Evolutionary conservation across 1,140 invertebrate genomes (phyloP), one percentile per base, ranked within the genome.

Genomic region (Heterodera schachtii): DNA sequence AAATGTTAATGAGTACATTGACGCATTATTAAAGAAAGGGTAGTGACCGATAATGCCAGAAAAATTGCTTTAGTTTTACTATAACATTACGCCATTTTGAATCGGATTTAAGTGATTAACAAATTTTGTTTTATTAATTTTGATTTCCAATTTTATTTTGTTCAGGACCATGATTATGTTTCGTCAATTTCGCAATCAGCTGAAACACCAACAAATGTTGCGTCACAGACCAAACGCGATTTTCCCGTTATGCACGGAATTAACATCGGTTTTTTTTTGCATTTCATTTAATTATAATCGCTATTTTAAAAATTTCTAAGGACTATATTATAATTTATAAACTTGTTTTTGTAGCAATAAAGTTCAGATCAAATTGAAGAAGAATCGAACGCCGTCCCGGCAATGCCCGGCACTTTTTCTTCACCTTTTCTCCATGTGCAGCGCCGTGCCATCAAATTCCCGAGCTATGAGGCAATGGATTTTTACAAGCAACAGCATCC

Each of bases 111-210:
- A 31, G 1, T 31, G 31, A 31, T 31, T 31, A 31, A 31, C 31
- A 31, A 31, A 31, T 31, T 31, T 31, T 31, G n/a, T 31, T 1
- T 31, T 52, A 11, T 52, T 8, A 1, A 0, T 31, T 31, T 31
- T 31, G 31, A 31, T 31, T 31, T 31, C 31, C 31, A 31, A 31
- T 31, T 16, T 8, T 52, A 52, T 11, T 52, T 52, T 52, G 52
- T 52, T 75, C n/a, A 75, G 73, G 73, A 75, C 47, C 73, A 75
- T 4, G 47, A 75, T 75, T 75, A 75, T 60, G 43, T 75, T 75
- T 19, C 64, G 31, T 41, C 41, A 6, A 44, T 2, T 31, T 31
- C 31, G 21, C 13, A 31, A 31, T 16, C 3, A 52, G 52, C 52
- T 52, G 52, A 52, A 52, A 16, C 52, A 31, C 31, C 31, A 52